A percentile compares a stretch with the other conserved stretches of the same genome.
phyloP scores from a whole-genome alignment of 35 echinoderm and acorn worm genomes.

The Diadema setosum region DNA sequence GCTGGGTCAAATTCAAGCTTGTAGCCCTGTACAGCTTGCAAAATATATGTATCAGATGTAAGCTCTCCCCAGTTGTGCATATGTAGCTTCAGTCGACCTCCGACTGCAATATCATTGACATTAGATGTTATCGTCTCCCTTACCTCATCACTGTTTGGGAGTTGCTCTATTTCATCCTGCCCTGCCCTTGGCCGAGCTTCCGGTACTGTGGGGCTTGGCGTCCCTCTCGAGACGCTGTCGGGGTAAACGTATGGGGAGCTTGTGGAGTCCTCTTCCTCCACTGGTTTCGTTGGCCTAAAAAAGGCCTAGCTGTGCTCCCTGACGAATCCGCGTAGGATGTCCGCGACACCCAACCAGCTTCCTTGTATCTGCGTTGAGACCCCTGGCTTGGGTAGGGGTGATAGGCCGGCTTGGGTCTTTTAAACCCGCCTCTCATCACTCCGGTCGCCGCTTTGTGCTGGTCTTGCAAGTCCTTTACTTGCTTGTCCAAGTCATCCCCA shows the following conservation, averaged over 20 bases:
- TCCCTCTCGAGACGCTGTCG: neutral
- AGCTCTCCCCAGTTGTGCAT: neutral
- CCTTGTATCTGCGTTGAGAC: too few species aligned
- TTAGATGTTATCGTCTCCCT: neutral
- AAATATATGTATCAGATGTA: slow-evolving; percentile 34
- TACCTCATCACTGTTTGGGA: neutral
- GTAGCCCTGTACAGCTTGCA: slow-evolving; percentile 27
- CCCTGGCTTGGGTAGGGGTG: too few species aligned
- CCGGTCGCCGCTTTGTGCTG: too few species aligned
- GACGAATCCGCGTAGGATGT: neutral
- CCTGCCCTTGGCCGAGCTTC: neutral
- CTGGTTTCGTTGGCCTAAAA: neutral
- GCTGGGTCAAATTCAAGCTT: neutral
- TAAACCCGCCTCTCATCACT: too few species aligned
- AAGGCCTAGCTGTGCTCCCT: neutral
- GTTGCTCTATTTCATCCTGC: too few species aligned
- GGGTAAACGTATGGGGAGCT: neutral
- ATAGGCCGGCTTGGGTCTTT: too few species aligned
- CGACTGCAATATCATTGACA: too few species aligned
- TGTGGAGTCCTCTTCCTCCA: neutral
- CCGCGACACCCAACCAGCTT: neutral
- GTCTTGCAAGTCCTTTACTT: slow-evolving; percentile 29
- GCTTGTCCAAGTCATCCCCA: slow-evolving; percentile 36
- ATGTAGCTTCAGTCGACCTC: neutral
- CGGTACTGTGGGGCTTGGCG: neutral